A percentile compares a stretch with the other conserved stretches of the same genome.
These are phyloP conservation scores for Alligator mississippiensis DNA, from an alignment of 2,113 vertebrate species.

Conservation along the genomic window DNA sequence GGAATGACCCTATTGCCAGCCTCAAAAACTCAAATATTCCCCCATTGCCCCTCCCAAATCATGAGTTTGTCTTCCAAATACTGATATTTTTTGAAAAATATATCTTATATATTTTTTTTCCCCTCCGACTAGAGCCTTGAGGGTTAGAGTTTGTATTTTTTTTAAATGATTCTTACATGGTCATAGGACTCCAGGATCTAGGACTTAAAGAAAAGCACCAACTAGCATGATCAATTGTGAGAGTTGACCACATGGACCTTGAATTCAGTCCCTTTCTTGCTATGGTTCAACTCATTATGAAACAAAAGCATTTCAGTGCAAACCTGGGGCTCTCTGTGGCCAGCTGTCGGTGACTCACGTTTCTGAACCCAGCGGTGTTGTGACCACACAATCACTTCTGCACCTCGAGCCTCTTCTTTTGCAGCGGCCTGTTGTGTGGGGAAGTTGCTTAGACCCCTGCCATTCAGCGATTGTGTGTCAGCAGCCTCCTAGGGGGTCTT, in stretches of 20 bases:
- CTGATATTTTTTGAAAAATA: background rate
- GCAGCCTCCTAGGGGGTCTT: background rate
- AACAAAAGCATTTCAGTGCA: rapidly evolving
- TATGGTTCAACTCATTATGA: rapidly evolving
- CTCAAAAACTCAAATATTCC: too few relatives aligned
- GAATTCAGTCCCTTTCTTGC: background rate
- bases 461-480: too few relatives aligned
- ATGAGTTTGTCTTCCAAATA: background rate
- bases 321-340: background rate
- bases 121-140: background rate
- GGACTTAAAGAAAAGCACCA: background rate
- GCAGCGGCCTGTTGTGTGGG: background rate
- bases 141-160: background rate
- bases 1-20: background rate
- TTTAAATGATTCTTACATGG: rapidly evolving
- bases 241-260: background rate
- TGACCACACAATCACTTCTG: background rate
- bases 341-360: background rate
- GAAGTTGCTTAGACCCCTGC: background rate
- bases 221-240: rapidly evolving
- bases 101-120: background rate
- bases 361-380: background rate
- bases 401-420: background rate
- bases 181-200: rapidly evolving
- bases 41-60: background rate